phyloP scores from a whole-genome alignment of 2,888 invertebrate species.

The Lasioglossum leucozonium region DNA sequence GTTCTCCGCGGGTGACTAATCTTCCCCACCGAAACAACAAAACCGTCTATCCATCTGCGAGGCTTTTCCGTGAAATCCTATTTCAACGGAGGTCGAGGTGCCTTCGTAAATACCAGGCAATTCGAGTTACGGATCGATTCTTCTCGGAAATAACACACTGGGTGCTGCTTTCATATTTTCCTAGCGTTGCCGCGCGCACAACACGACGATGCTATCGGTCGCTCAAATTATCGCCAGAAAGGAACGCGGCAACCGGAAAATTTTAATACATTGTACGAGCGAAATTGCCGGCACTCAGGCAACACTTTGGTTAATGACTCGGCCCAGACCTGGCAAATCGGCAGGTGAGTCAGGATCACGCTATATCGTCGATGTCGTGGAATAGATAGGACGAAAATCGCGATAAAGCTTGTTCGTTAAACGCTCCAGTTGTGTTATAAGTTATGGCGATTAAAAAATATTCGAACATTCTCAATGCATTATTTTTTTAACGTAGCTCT shows the following conservation, averaged over 20 bases:
- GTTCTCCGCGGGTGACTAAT: constrained; percentile 16
- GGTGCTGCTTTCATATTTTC: constrained; percentile 17
- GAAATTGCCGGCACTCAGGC: constrained; percentile 1
- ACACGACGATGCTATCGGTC: background rate
- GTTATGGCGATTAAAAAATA: background rate
- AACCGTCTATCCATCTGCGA: constrained; percentile 8
- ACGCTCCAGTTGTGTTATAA: background rate
- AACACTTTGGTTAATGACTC: constrained; percentile 22
- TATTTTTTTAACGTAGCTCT: background rate
- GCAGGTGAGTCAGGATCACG: background rate
- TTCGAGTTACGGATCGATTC: background rate
- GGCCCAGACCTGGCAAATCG: constrained; percentile 16
- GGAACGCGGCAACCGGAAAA: constrained; percentile 24
- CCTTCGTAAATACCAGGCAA: background rate
- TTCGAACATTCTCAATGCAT: background rate
- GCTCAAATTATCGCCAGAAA: background rate
- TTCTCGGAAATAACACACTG: too few relatives aligned
- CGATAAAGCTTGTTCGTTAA: background rate
- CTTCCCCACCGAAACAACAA: constrained; percentile 11
- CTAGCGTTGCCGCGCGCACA: background rate
- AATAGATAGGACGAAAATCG: background rate
- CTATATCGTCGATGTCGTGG: constrained; percentile 2
- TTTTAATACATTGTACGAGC: constrained; percentile 15
- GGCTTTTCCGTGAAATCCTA: background rate
- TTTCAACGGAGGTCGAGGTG: background rate